Base-by-base conservation (phyloP, 2,888 invertebrate species). In the Heliothis peltigera region DNA sequence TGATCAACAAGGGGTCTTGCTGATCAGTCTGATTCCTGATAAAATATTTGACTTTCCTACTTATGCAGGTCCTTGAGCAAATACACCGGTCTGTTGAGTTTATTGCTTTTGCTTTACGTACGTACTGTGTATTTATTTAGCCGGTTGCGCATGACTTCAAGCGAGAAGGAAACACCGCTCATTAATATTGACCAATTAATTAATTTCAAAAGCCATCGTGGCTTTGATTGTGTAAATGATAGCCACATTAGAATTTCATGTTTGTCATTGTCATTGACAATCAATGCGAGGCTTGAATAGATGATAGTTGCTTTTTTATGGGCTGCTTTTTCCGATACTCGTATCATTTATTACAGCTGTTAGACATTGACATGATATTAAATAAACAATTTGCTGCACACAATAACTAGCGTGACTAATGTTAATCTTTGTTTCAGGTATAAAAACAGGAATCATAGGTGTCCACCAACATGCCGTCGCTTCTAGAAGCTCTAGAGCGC, bases 401-500 rank as follows among this genome's bases (percentile, higher is more conserved):
- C 15, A n/a, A 10, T 32, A 12, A 32, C 32, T 32, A 32, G 32
- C 32, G 32, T 12, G 8, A 35, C 12, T 8, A 39, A 39, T 1
- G 4, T 39, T 5, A 39, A 4, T 54, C 28, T 67, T 87, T 84
- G 83, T 85, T 84, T 25, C 83, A 91, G 90, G 64, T 81, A 60
- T 64, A 3, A 51, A 53, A 63, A 17, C 32, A 59, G 46, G 42
- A 72, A 57, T 42, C 46, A 70, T 67, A 67, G 62, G 53, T 56
- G 43, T 59, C 39, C 51, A 64, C 17, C 81, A 93, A 91, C 84
- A 98, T 98, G 98, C 98, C 98, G 92, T 98, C 98, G 84, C 95
- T 98, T 83, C 93, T 98, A 88, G 98, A 98, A 96, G 98, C 98
- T 78, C 95, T 98, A 83, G 98, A 98, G 95, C 96, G 97, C 83